These are phyloP conservation scores for Discoglossus pictus DNA, from an alignment of 2,797 vertebrate genomes.

Conservation along the genomic window DNA sequence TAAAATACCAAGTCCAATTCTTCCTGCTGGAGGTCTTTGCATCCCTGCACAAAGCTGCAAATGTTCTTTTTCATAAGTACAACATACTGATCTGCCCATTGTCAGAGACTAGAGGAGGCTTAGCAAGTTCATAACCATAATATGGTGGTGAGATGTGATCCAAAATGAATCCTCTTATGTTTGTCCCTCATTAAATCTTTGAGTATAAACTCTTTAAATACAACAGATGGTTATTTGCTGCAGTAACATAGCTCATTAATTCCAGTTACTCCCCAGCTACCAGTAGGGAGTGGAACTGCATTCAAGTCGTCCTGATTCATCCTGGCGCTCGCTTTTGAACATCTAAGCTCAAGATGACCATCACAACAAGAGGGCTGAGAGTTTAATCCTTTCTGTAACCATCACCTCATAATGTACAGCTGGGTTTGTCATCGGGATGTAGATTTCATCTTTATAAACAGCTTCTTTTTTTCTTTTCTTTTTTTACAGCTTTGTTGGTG, in stretches of 20 bases:
- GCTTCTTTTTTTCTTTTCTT: neutral
- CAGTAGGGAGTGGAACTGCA: constrained; percentile 36
- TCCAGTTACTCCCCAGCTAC: constrained; percentile 50
- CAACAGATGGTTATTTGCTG: constrained; percentile 53
- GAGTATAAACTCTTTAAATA: constrained; percentile 54
- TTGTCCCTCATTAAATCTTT: constrained; percentile 53
- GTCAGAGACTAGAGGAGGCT: constrained; percentile 42
- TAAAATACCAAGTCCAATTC: constrained; percentile 20
- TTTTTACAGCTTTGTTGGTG: too few species aligned
- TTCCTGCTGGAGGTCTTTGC: constrained; percentile 20
- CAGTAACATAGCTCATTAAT: constrained; percentile 53
- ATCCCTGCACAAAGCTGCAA: constrained; percentile 32
- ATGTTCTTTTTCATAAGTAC: constrained; percentile 40
- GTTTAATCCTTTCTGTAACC: constrained; percentile 14
- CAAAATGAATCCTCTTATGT: constrained; percentile 53
- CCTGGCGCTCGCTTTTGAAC: constrained; percentile 29
- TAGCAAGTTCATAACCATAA: constrained; percentile 51
- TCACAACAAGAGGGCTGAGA: constrained; percentile 11
- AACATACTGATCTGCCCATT: constrained; percentile 43
- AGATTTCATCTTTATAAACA: constrained; percentile 5
- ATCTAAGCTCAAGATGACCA: constrained; percentile 33
- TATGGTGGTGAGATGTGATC: constrained; percentile 46
- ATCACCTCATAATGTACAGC: constrained; percentile 4
- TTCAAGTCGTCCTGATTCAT: constrained; percentile 39
- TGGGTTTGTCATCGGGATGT: neutral